A percentile compares a stretch with the other conserved stretches of the same genome.
Evolutionary conservation across 2,797 vertebrate species (phyloP).

Genomic region (Antrozous pallidus): DNA sequence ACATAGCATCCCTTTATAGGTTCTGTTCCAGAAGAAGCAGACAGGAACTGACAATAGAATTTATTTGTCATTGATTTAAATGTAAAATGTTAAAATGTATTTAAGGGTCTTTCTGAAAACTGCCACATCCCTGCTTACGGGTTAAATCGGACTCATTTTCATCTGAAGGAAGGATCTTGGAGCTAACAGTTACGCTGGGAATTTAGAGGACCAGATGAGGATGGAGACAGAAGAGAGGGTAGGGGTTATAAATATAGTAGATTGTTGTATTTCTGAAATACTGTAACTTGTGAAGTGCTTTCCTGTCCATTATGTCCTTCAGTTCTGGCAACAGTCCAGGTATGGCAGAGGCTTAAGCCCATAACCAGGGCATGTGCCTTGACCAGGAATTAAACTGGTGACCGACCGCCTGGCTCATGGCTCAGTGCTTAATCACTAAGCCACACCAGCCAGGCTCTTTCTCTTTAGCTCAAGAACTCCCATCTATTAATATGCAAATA

Average conservation of each 20-base stretch:
- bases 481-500: constrained; percentile 39
- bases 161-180: neutral
- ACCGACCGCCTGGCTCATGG: too few species aligned
- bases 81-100: neutral
- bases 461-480: neutral
- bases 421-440: too few species aligned
- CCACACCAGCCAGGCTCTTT: too few species aligned
- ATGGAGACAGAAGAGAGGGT: neutral
- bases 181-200: neutral
- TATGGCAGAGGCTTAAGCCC: neutral
- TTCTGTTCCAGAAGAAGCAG: neutral
- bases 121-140: neutral
- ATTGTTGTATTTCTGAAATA: neutral
- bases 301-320: neutral
- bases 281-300: neutral
- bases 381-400: too few species aligned
- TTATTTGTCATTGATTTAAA: neutral
- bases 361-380: too few species aligned
- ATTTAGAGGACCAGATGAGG: neutral
- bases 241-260: neutral
- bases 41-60: neutral
- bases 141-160: neutral
- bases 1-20: neutral
- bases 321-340: neutral
- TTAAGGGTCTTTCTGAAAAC: constrained; percentile 10